A percentile compares a stretch with the other conserved stretches of the same genome.
Conservation (phyloP, 2,888 invertebrate genomes). For the Idaea biselata region DNA sequence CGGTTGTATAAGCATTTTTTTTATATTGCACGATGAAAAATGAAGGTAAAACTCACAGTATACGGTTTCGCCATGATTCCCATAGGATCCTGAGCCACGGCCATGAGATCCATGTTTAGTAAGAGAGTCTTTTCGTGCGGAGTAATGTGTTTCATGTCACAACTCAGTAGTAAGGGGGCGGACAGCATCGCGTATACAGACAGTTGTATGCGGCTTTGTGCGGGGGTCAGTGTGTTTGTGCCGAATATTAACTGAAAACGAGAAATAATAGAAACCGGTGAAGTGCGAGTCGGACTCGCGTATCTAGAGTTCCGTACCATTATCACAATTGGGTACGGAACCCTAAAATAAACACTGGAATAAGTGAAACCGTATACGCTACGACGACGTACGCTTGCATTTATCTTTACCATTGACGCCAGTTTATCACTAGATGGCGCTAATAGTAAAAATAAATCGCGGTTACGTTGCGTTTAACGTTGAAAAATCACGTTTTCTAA, state of each 20-base stretch:
- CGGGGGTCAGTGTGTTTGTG: conserved; percentile 70
- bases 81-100: conserved; percentile 83
- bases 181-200: conserved; percentile 84
- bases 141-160: conserved; percentile 71
- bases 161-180: conserved; percentile 84
- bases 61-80: conserved; percentile 81
- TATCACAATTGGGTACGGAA: no score
- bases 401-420: no score
- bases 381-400: no score
- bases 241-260: conserved; percentile 74
- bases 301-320: no score
- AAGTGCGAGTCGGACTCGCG: neutral
- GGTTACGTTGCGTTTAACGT: no score
- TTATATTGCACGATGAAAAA: conserved; percentile 1
- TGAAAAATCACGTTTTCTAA: no score
- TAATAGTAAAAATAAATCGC: no score
- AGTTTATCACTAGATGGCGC: no score
- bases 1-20: no score
- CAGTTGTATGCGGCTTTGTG: conserved; percentile 83
- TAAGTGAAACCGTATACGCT: no score
- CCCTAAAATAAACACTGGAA: no score
- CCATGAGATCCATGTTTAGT: conserved; percentile 81
- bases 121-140: conserved; percentile 76
- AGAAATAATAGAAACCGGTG: conserved; percentile 25
- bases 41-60: conserved; percentile 37